Percentiles rank a stretch among this genome's conserved stretches.
Conservation (phyloP, 1,140 invertebrate species). For the Tetramorium simillimum region DNA sequence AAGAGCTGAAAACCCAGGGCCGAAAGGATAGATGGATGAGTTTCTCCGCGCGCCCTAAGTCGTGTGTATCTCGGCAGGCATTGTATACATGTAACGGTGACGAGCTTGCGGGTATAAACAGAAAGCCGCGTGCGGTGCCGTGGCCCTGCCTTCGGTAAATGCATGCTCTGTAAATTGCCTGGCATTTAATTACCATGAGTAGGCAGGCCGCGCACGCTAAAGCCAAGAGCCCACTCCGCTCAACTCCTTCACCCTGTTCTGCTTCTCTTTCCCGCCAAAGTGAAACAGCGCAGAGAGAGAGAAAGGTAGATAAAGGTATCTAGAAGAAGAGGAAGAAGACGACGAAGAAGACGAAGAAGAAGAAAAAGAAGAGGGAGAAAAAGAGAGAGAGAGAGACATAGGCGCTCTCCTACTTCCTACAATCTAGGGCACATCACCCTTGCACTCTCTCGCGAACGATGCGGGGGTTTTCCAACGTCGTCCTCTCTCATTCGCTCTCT, state of each 20-base stretch:
- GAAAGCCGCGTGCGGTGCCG: slow-evolving; percentile 69
- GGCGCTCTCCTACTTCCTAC: background rate
- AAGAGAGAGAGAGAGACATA: background rate
- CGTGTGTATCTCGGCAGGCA: slow-evolving; percentile 69
- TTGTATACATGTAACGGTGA: slow-evolving; percentile 56
- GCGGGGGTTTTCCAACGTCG: background rate
- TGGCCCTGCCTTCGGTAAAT: slow-evolving; percentile 77
- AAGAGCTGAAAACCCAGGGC: background rate
- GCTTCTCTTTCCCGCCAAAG: slow-evolving; percentile 5
- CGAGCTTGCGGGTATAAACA: slow-evolving; percentile 54
- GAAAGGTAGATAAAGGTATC: background rate
- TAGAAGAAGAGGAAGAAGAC: background rate
- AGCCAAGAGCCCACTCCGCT: slow-evolving; percentile 74
- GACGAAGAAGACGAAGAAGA: background rate
- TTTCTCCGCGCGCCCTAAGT: slow-evolving; percentile 69
- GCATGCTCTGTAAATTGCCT: slow-evolving; percentile 81
- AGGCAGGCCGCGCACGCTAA: slow-evolving; percentile 78
- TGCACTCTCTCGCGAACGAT: slow-evolving; percentile 28
- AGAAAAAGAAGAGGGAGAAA: too few species aligned
- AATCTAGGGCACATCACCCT: slow-evolving; percentile 25
- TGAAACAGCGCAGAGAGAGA: background rate
- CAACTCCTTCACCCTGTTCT: slow-evolving; percentile 47
- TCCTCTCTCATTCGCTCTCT: slow-evolving; percentile 27
- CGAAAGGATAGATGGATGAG: slow-evolving; percentile 74
- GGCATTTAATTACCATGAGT: slow-evolving; percentile 84